Evolutionary conservation across 2,113 vertebrate species (phyloP), one percentile per base, ranked within the genome.

Genomic region (Burhinus oedicnemus): DNA sequence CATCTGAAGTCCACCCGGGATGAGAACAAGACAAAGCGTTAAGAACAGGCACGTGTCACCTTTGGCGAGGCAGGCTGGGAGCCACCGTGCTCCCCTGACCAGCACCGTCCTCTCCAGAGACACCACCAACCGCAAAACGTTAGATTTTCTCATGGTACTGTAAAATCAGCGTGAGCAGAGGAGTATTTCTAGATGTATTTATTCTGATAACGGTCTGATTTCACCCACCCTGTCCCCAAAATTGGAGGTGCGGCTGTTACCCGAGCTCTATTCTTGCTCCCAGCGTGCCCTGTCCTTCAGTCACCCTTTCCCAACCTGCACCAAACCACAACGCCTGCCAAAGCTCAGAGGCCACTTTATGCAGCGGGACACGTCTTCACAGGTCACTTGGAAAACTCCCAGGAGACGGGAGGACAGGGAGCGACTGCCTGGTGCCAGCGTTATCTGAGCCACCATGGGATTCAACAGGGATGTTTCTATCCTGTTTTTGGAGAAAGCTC

Each of bases 141-240:
- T 3, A 11, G 27, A 6, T 44, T 52, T 55, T 5, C 36, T 45
- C 57, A 6, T 6, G 1, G 1, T 21, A 11, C 55, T 36, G 36
- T 11, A 34, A 23, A 11, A 80, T 45, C 38, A 13, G 8, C 0
- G 4, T 1, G 34, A 70, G 32, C 45, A 54, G 30, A 51, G n/a
- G 8, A 23, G 15, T 2, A 6, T 26, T 55, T 42, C 60, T 15
- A 54, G n/a, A 21, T 11, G 30, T 8, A 25, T 61, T 34, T 34
- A 83, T 38, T 34, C 14, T 2, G 7, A 5, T 7, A 11, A 12
- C 1, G 2, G 16, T 2, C 34, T 5, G 1, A 2, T 15, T 15
- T 12, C 3, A 1, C 49, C 49, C 22, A 51, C 49, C 49, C 49
- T 51, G 49, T 25, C 22, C 23, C 49, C 22, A 51, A 51, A 51